Base-by-base conservation (phyloP, 2,113 vertebrate genomes). In the Sander lucioperca region DNA sequence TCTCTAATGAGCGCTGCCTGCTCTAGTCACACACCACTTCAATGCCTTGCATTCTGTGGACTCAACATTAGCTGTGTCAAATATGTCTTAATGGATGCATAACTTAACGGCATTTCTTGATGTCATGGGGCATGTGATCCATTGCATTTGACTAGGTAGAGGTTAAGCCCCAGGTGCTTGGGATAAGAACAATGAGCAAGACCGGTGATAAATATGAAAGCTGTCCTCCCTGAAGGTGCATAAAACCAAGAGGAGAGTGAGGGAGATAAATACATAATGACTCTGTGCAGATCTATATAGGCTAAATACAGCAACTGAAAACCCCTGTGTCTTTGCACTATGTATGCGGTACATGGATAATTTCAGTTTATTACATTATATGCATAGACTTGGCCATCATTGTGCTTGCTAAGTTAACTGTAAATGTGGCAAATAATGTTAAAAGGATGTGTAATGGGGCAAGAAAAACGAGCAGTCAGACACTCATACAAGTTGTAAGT, bases 181-280 rank as follows among this genome's bases (percentile, higher is more conserved):
- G 21, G 4, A 5, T 43, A 63, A 18, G 23, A 62, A 51, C 43
- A 50, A 15, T 19, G 19, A 43, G 63, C 30, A 62, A 54, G 27
- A 69, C 6, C 14, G 15, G 21, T 30, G 19, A 72, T 78, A 39
- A 72, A 73, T 62, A 51, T 36, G 36, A 70, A 59, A 58, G 2
- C 1, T 69, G 5, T 47, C 33, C 45, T 8, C 43, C 33, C 47
- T 2, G 47, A 66, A 54, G 30, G 15, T 39, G 64, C 39, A 45
- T 74, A 59, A 64, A 78, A 63, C 51, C 21, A 30, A 33, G 47
- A 53, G 27, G 45, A 58, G 51, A 30, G 5, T 6, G 50, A 66
- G 10, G 45, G 45, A 14, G 30, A 59, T 61, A 23, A n/a, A 48
- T 53, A 33, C 67, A 50, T 50, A 54, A 76, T 23, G 48, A n/a